Conservation (phyloP, 2,888 invertebrate genomes). For the Conomelus anceps region DNA sequence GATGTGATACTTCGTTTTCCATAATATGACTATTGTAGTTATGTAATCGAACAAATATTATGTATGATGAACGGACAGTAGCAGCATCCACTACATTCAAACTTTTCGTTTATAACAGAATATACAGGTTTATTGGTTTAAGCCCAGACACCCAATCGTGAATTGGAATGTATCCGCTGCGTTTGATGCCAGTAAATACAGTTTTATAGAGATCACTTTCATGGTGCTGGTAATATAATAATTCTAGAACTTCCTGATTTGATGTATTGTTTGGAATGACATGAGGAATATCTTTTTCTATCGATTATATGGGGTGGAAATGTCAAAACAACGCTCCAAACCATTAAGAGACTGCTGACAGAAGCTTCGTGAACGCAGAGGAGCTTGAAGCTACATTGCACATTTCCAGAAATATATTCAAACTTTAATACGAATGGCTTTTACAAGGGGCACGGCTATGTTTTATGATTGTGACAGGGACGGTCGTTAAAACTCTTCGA, state of each 20-base stretch:
- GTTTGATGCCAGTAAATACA: too few relatives aligned
- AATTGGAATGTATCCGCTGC: too few relatives aligned
- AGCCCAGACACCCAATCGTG: too few relatives aligned
- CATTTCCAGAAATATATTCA: neutral
- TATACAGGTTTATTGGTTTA: too few relatives aligned
- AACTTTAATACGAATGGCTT: neutral
- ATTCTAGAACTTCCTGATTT: neutral
- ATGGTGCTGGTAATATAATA: neutral
- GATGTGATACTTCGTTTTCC: too few relatives aligned
- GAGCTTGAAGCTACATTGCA: neutral
- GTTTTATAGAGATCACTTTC: too few relatives aligned
- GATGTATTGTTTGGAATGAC: neutral
- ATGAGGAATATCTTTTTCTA: neutral
- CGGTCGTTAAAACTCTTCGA: slow-evolving; percentile 12
- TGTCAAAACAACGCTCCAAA: neutral
- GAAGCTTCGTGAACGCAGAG: neutral
- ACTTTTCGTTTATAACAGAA: too few relatives aligned
- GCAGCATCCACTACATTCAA: too few relatives aligned
- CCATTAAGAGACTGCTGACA: neutral
- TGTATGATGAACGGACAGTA: too few relatives aligned
- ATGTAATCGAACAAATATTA: too few relatives aligned
- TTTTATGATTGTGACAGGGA: slow-evolving; percentile 2
- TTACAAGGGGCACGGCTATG: slow-evolving; percentile 1
- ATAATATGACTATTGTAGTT: too few relatives aligned
- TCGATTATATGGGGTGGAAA: neutral